Evolutionary conservation across 53 echinoderm and acorn worm species (phyloP), one percentile per base, ranked within the genome.

Genomic region (Arbacia lixula): DNA sequence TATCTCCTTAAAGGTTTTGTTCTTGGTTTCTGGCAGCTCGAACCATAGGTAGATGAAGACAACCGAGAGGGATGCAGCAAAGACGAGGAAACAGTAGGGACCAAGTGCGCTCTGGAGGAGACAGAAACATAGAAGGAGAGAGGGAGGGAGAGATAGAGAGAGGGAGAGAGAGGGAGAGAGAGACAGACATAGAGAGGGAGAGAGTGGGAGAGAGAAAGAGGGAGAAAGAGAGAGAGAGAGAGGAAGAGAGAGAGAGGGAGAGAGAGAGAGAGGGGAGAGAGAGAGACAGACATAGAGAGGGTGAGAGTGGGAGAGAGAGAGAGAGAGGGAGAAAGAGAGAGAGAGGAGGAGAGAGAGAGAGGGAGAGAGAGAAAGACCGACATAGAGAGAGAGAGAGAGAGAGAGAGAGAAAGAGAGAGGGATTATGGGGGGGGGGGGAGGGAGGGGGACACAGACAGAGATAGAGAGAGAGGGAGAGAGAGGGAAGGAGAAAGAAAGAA

Each of bases 1-100:
- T 14, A 85, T 85, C 27, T 85, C 72, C 24, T 85, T 58, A 57
- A 85, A 85, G 1, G 85, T 85, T 27, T 72, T 85, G 51, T 85
- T 85, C 57, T 85, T 85, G 6, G 85, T 85, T 21, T 85, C 85
- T 29, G 85, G 85, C 19, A 85, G 40, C 16, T 60, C n/a, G 28
- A 72, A 22, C 25, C 54, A 72, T 56, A 71, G 56, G 46, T 71
- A 85, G 10, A 72, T 9, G 14, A 36, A 71, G 22, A 71, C 29
- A 22, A 57, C 60, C 6, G 71, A 22, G 72, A 85, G 54, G 10
- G 72, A 53, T 11, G 41, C 71, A 19, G 37, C 85, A 38, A 85
- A 85, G 17, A 85, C 35, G 14, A 72, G 55, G 54, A 85, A 85
- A 20, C 71, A 71, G 17, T 67, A 85, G 27, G 49, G 68, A 5